A percentile compares a stretch with the other conserved stretches of the same genome.
phyloP scores from a whole-genome alignment of 2,888 invertebrate species.

The Callosobruchus maculatus region DNA sequence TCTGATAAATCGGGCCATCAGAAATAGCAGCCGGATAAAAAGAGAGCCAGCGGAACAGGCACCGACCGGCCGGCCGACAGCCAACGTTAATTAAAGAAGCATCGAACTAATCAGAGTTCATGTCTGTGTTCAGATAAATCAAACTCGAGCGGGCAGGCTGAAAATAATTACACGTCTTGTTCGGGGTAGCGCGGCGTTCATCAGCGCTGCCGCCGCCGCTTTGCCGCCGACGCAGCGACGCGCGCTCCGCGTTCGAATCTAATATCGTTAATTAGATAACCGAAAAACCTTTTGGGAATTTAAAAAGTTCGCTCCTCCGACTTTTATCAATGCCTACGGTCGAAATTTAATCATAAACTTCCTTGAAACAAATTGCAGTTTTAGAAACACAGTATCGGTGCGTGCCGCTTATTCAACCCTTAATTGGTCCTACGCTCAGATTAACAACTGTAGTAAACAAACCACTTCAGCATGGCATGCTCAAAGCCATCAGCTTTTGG shows the following conservation, averaged over 20 bases:
- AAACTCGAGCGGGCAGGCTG: slow-evolving; percentile 48
- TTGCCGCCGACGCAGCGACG: neutral
- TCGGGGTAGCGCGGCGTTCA: slow-evolving; percentile 48
- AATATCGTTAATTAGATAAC: slow-evolving; percentile 52
- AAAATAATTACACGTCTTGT: slow-evolving; percentile 53
- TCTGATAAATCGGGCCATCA: slow-evolving; percentile 42
- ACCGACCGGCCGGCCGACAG: slow-evolving; percentile 39
- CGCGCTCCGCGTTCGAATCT: slow-evolving; percentile 48
- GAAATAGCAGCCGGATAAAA: slow-evolving; percentile 33
- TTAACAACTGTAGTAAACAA: too few relatives aligned
- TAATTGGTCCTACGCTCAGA: too few relatives aligned
- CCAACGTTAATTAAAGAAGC: slow-evolving; percentile 51
- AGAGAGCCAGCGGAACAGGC: slow-evolving; percentile 8
- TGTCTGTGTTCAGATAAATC: slow-evolving; percentile 51
- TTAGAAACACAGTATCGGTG: too few relatives aligned
- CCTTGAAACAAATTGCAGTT: too few relatives aligned
- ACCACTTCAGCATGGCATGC: too few relatives aligned
- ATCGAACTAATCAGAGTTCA: slow-evolving; percentile 52
- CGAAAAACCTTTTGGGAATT: slow-evolving; percentile 43
- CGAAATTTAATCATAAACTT: slow-evolving; percentile 27
- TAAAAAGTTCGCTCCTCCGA: slow-evolving; percentile 31
- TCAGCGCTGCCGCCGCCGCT: slow-evolving; percentile 30
- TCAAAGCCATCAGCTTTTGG: too few relatives aligned
- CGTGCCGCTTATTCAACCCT: too few relatives aligned
- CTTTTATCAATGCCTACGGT: slow-evolving; percentile 30